Conservation (phyloP, 2,113 vertebrate genomes). For the Brachyhypopomus occidentalis region DNA sequence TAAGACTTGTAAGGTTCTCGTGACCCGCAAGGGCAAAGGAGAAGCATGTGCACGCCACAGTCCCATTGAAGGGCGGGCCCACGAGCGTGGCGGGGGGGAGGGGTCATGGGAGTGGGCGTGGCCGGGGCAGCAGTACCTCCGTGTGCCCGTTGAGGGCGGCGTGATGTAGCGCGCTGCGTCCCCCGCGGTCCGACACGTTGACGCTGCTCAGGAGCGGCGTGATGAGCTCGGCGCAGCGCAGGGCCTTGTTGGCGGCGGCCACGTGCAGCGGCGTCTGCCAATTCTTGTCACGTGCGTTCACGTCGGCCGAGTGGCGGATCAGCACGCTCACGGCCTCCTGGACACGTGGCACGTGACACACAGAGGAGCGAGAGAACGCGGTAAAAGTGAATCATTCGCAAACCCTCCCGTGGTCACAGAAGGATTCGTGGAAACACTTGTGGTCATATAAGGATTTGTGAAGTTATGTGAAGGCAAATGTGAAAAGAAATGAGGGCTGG, state of each 20-base stretch:
- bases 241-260: conserved; percentile 88
- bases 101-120: too few relatives aligned
- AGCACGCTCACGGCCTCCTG: conserved; percentile 92
- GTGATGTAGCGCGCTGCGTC: conserved; percentile 92
- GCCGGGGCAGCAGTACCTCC: conserved; percentile 73
- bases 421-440: neutral
- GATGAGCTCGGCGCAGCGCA: conserved; percentile 88
- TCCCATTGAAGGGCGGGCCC: too few relatives aligned
- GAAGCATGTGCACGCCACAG: too few relatives aligned
- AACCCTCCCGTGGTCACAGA: too few relatives aligned
- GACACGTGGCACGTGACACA: neutral
- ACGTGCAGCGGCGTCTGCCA: conserved; percentile 97
- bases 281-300: conserved; percentile 97
- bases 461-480: too few relatives aligned
- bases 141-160: conserved; percentile 93
- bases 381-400: too few relatives aligned
- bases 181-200: conserved; percentile 93
- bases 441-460: too few relatives aligned
- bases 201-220: conserved; percentile 93
- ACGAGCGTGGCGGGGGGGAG: too few relatives aligned
- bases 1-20: too few relatives aligned
- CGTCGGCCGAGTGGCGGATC: conserved; percentile 93
- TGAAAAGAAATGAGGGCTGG: neutral
- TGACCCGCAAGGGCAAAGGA: too few relatives aligned
- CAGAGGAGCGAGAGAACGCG: neutral